Conservation (phyloP, 2,113 vertebrate species). For the Onychostruthus taczanowskii region DNA sequence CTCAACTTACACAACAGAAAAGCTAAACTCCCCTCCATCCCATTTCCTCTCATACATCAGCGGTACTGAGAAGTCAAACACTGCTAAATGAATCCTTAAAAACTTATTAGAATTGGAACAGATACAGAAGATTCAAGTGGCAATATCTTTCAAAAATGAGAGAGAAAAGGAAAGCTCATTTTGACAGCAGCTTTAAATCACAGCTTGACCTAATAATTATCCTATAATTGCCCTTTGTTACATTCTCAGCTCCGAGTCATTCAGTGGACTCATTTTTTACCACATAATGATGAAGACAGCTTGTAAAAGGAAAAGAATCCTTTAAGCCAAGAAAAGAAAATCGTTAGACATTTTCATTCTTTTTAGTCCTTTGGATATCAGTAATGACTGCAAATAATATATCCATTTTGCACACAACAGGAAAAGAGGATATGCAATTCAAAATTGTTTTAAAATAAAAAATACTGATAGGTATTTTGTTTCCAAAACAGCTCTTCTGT, state of each 20-base stretch:
- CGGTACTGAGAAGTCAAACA: not conserved
- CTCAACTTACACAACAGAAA: not conserved
- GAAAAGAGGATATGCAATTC: not conserved
- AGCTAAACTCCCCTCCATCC: not conserved
- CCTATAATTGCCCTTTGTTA: not conserved
- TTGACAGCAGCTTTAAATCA: not conserved
- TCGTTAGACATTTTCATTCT: not conserved
- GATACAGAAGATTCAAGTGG: not conserved
- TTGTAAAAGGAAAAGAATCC: not conserved
- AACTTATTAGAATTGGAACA: not conserved
- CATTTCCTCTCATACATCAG: not conserved
- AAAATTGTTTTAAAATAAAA: not conserved
- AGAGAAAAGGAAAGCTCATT: not conserved
- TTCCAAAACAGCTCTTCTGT: not conserved
- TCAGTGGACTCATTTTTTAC: not conserved
- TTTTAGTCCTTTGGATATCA: not conserved
- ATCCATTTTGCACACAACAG: not conserved
- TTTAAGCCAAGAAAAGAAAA: not conserved
- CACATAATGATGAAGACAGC: not conserved
- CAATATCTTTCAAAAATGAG: not conserved
- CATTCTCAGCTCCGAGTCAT: not conserved
- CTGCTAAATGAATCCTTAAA: not conserved
- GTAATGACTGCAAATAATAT: not conserved
- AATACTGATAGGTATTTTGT: not conserved
- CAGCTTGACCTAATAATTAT: not conserved